Conservation (phyloP, 2,797 vertebrate species). For the Enteromius argenteus region DNA sequence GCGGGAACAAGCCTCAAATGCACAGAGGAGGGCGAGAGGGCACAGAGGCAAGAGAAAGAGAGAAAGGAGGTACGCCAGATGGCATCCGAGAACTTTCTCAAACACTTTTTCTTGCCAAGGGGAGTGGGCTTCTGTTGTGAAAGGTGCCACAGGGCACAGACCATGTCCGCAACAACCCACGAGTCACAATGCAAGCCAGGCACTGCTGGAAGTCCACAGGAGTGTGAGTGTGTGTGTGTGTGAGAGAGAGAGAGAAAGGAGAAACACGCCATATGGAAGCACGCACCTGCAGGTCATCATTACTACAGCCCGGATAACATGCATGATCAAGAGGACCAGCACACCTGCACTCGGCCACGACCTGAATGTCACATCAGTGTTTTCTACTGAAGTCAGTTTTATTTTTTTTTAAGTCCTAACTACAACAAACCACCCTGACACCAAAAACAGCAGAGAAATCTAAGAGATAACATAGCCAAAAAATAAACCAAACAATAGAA, state of each 20-base stretch:
- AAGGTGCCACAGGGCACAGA: slow-evolving; percentile 50
- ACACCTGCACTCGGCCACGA: slow-evolving; percentile 16
- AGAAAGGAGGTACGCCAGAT: slow-evolving; percentile 57
- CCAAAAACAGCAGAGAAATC: no score
- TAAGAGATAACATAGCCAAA: no score
- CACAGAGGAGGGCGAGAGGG: slow-evolving; percentile 31
- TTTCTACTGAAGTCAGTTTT: background rate
- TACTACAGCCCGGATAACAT: slow-evolving; percentile 17
- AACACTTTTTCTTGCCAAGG: slow-evolving; percentile 56
- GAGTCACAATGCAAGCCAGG: slow-evolving; percentile 47
- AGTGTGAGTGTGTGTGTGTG: slow-evolving; percentile 17
- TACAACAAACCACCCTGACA: background rate
- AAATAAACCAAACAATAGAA: no score
- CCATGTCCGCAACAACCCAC: slow-evolving; percentile 44
- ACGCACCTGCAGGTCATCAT: slow-evolving; percentile 47
- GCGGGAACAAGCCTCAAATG: slow-evolving; percentile 35
- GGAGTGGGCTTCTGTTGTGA: slow-evolving; percentile 54
- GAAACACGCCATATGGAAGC: slow-evolving; percentile 52
- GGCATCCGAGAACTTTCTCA: slow-evolving; percentile 58
- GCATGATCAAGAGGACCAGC: slow-evolving; percentile 35
- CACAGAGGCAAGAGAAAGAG: slow-evolving; percentile 25
- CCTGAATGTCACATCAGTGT: background rate
- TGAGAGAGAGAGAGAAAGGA: slow-evolving; percentile 4
- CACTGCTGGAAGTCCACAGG: slow-evolving; percentile 31
- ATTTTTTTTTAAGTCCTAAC: background rate